Evolutionary conservation across 2,888 invertebrate species (phyloP).

Genomic region (Cheiracanthium punctorium): DNA sequence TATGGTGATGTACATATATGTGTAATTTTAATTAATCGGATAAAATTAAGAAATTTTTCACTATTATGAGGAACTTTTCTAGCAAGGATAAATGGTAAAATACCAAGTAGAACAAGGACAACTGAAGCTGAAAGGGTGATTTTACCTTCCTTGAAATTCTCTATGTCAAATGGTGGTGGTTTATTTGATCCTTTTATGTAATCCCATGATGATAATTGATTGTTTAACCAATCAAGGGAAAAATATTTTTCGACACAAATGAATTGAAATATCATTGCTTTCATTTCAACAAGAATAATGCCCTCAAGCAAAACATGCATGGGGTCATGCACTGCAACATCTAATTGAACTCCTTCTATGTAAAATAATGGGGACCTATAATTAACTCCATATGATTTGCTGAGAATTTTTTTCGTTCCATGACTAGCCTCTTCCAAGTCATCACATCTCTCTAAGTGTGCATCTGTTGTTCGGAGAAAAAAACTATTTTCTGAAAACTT

Average conservation of each 20-base stretch:
- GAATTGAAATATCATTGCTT: constrained; percentile 13
- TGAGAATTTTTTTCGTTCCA: background rate
- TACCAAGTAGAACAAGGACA: background rate
- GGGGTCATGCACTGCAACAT: background rate
- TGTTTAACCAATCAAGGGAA: constrained; percentile 6
- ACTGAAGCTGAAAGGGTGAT: background rate
- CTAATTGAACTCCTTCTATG: background rate
- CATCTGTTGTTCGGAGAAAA: background rate
- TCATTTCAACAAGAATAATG: constrained; percentile 17
- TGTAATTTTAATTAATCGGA: constrained; percentile 25
- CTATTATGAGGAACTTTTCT: constrained; percentile 3
- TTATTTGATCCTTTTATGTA: constrained; percentile 11
- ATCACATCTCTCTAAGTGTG: constrained; percentile 6
- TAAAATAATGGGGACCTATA: background rate
- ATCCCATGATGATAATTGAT: background rate
- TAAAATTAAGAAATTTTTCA: constrained; percentile 22
- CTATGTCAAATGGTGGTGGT: constrained; percentile 6
- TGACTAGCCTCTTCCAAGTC: background rate
- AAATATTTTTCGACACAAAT: constrained; percentile 9
- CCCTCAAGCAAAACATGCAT: constrained; percentile 34
- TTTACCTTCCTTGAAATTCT: background rate
- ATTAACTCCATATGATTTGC: constrained; percentile 24
- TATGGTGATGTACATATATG: constrained; percentile 33
- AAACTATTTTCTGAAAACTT: constrained; percentile 11
- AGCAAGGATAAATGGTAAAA: constrained; percentile 24